A percentile compares a stretch with the other conserved stretches of the same genome.
Conservation (phyloP, 2,888 invertebrate genomes). For the Periphyllus acericola region DNA sequence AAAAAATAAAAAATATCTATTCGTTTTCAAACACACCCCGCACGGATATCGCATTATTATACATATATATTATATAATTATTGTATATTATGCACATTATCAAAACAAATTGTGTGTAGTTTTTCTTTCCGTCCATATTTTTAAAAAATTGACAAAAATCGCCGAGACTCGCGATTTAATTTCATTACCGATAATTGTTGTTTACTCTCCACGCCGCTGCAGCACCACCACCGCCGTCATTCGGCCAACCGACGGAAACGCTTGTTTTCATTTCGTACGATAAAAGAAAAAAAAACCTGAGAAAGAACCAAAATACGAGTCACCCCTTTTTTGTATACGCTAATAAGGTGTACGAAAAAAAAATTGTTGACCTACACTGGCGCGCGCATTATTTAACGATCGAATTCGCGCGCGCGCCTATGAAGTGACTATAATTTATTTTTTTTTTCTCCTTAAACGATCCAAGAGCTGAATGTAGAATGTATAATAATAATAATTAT, state of each 20-base stretch:
- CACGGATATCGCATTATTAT: background rate
- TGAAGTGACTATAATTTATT: background rate
- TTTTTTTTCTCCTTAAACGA: slow-evolving; percentile 7
- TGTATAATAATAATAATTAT: background rate
- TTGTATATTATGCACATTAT: background rate
- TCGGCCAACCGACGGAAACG: slow-evolving; percentile 33
- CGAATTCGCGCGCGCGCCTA: slow-evolving; percentile 4
- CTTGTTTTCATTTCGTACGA: slow-evolving; percentile 30
- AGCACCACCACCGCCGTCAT: background rate
- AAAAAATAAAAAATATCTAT: background rate
- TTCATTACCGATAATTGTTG: slow-evolving; percentile 46
- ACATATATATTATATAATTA: background rate
- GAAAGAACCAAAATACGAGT: slow-evolving; percentile 37
- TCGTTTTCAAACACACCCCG: background rate
- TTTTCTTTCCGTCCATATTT: background rate
- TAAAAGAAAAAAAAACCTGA: background rate
- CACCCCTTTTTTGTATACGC: slow-evolving; percentile 4
- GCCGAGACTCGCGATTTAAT: slow-evolving; percentile 12
- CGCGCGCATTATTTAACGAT: background rate
- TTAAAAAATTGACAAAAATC: slow-evolving; percentile 47
- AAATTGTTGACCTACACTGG: slow-evolving; percentile 25
- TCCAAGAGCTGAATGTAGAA: background rate
- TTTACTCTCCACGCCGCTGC: background rate
- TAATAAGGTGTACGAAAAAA: slow-evolving; percentile 11
- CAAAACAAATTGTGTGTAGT: slow-evolving; percentile 44